Percentiles rank a stretch among this genome's conserved stretches.
Evolutionary conservation across 2,888 invertebrate species (phyloP).

Genomic region (Oegoconia quadripuncta): DNA sequence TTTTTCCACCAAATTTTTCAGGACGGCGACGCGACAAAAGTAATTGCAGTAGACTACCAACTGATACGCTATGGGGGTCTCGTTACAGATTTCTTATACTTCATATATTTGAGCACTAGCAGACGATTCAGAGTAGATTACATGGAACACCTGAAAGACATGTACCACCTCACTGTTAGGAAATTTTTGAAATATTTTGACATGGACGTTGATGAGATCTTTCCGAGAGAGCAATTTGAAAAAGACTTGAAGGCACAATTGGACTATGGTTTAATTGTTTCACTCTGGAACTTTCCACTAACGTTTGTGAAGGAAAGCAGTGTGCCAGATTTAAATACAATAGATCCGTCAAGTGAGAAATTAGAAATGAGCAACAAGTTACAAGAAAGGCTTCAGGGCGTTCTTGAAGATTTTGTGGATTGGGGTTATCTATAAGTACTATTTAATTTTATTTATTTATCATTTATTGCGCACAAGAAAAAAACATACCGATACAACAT

Average conservation of each 20-base stretch:
- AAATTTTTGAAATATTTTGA: constrained; percentile 33
- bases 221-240: constrained; percentile 35
- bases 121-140: constrained; percentile 32
- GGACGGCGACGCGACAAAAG: constrained; percentile 28
- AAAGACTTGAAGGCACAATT: constrained; percentile 28
- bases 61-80: constrained; percentile 32
- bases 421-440: constrained; percentile 1
- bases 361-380: background rate
- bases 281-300: constrained; percentile 27
- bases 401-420: background rate
- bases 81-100: constrained; percentile 33
- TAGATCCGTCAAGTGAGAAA: background rate
- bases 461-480: too few species aligned
- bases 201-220: constrained; percentile 30
- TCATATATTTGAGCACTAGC: constrained; percentile 32
- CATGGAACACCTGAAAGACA: constrained; percentile 29
- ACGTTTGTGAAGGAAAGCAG: constrained; percentile 30
- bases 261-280: background rate
- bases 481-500: too few species aligned
- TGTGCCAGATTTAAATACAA: constrained; percentile 28
- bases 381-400: background rate
- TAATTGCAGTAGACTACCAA: constrained; percentile 36
- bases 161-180: constrained; percentile 29
- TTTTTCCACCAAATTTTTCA: too few species aligned
- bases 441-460: too few species aligned